phyloP scores from a whole-genome alignment of 1,140 invertebrate species.

The Kradibia gibbosae region DNA sequence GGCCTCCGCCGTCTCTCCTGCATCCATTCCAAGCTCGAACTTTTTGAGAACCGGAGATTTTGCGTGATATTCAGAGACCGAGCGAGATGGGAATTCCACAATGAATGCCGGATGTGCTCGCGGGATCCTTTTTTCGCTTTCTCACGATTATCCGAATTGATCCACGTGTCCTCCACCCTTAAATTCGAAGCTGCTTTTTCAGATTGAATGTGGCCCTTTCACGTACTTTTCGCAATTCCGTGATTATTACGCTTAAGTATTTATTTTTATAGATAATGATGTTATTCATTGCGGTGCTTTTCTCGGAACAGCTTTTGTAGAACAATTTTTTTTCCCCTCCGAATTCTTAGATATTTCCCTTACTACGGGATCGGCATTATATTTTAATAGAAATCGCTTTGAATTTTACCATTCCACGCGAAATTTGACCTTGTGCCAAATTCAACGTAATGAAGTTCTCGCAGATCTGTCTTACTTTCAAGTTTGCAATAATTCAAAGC shows the following conservation, averaged over 20 bases:
- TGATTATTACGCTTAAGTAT: conserved; percentile 18
- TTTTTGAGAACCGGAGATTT: conserved; percentile 29
- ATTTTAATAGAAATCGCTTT: neutral
- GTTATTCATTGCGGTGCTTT: conserved; percentile 7
- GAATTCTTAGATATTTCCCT: neutral
- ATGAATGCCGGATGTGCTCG: conserved; percentile 55
- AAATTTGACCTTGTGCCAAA: too few relatives aligned
- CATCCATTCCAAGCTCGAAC: neutral
- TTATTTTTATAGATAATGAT: conserved; percentile 10
- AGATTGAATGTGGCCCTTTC: neutral
- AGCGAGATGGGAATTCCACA: conserved; percentile 49
- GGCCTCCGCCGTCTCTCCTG: neutral
- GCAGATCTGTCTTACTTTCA: neutral
- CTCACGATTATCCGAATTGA: conserved; percentile 49
- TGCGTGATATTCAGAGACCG: conserved; percentile 51
- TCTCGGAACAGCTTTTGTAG: neutral
- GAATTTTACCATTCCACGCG: neutral
- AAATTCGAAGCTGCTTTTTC: neutral
- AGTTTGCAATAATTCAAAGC: neutral
- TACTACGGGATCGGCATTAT: neutral
- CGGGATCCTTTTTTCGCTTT: conserved; percentile 51
- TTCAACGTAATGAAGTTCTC: too few relatives aligned
- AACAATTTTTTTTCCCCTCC: too few relatives aligned
- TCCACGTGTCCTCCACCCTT: neutral
- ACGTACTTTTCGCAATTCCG: conserved; percentile 22